Percentiles rank a stretch among this genome's conserved stretches.
phyloP scores from a whole-genome alignment of 2,888 invertebrate genomes.

The Escarpia spicata region DNA sequence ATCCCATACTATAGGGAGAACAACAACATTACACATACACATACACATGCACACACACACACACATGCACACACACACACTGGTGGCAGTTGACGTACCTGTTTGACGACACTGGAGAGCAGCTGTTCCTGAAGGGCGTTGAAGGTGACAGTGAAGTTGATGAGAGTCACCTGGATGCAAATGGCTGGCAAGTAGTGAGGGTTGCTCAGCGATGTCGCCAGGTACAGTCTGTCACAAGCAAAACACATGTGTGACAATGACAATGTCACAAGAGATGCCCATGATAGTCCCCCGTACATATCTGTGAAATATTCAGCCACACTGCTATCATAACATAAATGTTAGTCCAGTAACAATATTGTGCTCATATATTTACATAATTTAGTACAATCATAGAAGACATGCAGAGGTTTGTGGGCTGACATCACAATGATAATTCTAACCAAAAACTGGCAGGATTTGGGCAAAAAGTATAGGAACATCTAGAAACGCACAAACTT shows the following conservation, averaged over 20 bases:
- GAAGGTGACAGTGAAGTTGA: conserved; percentile 66
- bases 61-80: not conserved
- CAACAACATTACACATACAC: not conserved
- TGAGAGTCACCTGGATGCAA: conserved; percentile 63
- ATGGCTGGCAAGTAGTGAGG: conserved; percentile 64
- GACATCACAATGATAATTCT: no score
- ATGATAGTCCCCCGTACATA: not conserved
- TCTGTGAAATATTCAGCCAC: not conserved
- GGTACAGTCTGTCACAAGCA: conserved; percentile 54
- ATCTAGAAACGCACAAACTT: no score
- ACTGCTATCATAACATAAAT: not conserved
- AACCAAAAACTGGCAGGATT: no score
- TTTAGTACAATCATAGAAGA: no score
- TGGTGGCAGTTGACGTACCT: conserved; percentile 47
- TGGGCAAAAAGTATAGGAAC: no score
- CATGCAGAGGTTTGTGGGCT: no score
- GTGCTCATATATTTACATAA: no score
- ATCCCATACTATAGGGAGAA: no score
- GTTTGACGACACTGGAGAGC: conserved; percentile 63
- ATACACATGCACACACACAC: not conserved
- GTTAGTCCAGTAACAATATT: not conserved
- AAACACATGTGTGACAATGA: not conserved
- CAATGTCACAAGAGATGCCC: not conserved
- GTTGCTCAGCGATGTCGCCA: conserved; percentile 62
- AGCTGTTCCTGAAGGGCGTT: conserved; percentile 65